These are phyloP conservation scores for Lates calcarifer DNA, from an alignment of 2,113 vertebrate species.

Conservation along the genomic window DNA sequence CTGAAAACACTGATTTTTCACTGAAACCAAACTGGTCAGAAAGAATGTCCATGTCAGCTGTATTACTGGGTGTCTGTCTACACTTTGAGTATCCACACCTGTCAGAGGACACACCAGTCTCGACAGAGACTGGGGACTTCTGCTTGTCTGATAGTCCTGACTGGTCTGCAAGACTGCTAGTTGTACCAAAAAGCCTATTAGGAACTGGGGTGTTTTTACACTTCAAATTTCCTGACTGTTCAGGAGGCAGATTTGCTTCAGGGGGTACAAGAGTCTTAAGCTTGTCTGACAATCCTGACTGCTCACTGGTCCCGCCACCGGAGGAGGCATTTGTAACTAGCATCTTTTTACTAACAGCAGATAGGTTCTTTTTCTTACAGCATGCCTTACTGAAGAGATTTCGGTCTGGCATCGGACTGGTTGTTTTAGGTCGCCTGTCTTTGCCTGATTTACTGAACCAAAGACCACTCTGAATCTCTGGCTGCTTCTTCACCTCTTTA, in stretches of 20 bases:
- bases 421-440: slow-evolving; percentile 80
- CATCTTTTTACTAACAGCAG: slow-evolving; percentile 61
- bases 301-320: slow-evolving; percentile 29
- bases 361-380: slow-evolving; percentile 79
- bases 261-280: slow-evolving; percentile 26
- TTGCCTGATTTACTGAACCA: slow-evolving; percentile 85
- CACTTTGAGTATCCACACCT: slow-evolving; percentile 45
- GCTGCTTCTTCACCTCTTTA: slow-evolving; percentile 80
- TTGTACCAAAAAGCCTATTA: slow-evolving; percentile 12
- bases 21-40: slow-evolving; percentile 7
- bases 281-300: slow-evolving; percentile 38
- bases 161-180: slow-evolving; percentile 12
- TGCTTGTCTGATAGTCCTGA: slow-evolving; percentile 23
- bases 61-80: slow-evolving; percentile 3
- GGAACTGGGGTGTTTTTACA: slow-evolving; percentile 40
- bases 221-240: slow-evolving; percentile 47
- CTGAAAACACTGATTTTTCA: slow-evolving; percentile 25
- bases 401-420: slow-evolving; percentile 73
- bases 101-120: background rate
- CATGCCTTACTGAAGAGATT: slow-evolving; percentile 75
- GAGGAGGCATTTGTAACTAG: slow-evolving; percentile 6
- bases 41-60: background rate
- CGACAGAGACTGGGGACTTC: slow-evolving; percentile 11
- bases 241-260: slow-evolving; percentile 44
- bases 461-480: slow-evolving; percentile 79